A percentile compares a stretch with the other conserved stretches of the same genome.
Evolutionary conservation across 2,888 invertebrate genomes (phyloP).

Genomic region (Apamea crenata): DNA sequence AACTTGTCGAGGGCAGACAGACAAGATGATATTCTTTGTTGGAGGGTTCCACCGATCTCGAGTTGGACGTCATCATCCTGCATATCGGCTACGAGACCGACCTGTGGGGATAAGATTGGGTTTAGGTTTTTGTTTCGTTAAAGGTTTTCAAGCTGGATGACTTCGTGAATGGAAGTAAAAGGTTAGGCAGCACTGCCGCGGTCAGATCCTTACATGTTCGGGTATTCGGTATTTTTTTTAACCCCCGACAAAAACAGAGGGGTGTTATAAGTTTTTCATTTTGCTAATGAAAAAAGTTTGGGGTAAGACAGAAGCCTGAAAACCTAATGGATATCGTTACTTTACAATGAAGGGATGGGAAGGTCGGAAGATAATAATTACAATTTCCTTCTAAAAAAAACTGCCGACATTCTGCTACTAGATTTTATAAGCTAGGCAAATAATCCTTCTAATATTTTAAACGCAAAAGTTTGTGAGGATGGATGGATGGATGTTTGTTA

Average conservation of each 20-base stretch:
- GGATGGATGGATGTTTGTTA: too few species aligned
- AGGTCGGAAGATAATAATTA: neutral
- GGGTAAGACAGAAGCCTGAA: too few species aligned
- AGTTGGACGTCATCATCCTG: slow-evolving; percentile 92
- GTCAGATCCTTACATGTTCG: neutral
- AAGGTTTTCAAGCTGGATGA: neutral
- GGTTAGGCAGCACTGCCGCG: neutral
- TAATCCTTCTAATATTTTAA: too few species aligned
- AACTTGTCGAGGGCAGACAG: slow-evolving; percentile 93
- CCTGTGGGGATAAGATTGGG: slow-evolving; percentile 73
- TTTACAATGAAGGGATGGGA: neutral
- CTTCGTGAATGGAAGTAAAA: neutral
- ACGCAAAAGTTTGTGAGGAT: too few species aligned
- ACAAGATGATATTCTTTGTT: slow-evolving; percentile 96
- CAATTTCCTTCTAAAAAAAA: neutral
- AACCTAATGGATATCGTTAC: neutral
- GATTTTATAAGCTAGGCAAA: neutral
- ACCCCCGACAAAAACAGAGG: too few species aligned
- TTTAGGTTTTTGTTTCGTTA: neutral
- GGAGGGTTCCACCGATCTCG: slow-evolving; percentile 95
- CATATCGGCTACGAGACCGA: slow-evolving; percentile 95
- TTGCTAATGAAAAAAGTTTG: neutral
- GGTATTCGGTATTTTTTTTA: too few species aligned
- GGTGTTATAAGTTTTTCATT: neutral
- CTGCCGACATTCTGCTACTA: neutral